Base-by-base conservation (phyloP, 2,113 vertebrate genomes). In the Muntiacus reevesi region DNA sequence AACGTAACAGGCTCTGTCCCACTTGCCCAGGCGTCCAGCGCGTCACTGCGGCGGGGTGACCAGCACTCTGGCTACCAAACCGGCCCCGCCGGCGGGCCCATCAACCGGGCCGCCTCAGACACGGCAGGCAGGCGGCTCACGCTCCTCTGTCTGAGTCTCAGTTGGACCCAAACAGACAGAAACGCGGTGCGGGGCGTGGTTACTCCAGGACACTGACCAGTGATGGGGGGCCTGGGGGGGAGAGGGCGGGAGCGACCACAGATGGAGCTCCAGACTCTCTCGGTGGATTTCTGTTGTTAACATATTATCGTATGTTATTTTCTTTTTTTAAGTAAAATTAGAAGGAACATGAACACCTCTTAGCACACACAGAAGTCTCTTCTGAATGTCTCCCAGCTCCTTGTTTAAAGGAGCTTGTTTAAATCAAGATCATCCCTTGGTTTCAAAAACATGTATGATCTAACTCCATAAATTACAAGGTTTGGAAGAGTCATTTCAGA, bases 381-480 rank as follows among this genome's bases (percentile, higher is more conserved):
- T 50, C 33, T 86, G 84, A 88, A 23, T 52, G 25, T 9, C 78
- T 89, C 5, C 13, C 7, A 12, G 1, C 1, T 59, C 30, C 21
- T 25, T 71, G 79, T 43, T 55, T 6, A 57, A 57, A 54, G 79
- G 3, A 89, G 27, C 47, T 50, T 50, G 12, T 50, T 50, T 50
- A 50, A 50, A 50, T 13, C 47, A 50, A 1, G n/a, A 50, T 43
- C 33, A 45, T 25, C 30, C 10, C 36, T 50, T 71, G 64, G 27
- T 84, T 96, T 94, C n/a, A 92, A 96, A 94, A 23, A 43, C 15
- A 23, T 43, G 71, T 43, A 14, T 78, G 87, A 87, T 74, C 36
- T 84, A n/a, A 52, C 30, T 93, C 28, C 43, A 21, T 50, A 82
- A 92, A 92, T 30, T 55, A 25, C 25, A 83, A 71, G 55, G 19